Conservation (phyloP, 1,140 invertebrate species). For the Philotrypesis tridentata region DNA sequence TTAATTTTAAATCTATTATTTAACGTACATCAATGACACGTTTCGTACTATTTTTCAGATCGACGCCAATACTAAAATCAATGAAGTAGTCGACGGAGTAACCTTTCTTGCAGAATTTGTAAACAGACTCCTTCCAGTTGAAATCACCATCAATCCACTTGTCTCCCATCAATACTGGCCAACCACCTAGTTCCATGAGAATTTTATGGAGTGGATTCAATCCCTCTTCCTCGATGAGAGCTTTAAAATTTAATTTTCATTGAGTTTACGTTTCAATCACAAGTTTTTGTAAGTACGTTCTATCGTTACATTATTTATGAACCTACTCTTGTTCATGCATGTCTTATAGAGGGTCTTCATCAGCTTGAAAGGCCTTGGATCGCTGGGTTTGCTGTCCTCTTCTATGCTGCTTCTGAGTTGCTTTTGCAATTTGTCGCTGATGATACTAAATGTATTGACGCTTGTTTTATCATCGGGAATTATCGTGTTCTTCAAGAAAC, state of each 20-base stretch:
- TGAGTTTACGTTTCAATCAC: not conserved
- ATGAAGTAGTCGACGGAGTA: slow-evolving; percentile 94
- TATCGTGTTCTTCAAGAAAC: slow-evolving; percentile 68
- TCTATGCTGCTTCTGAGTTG: slow-evolving; percentile 85
- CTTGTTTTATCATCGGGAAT: slow-evolving; percentile 85
- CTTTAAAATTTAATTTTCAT: slow-evolving; percentile 62
- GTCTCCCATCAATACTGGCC: slow-evolving; percentile 89
- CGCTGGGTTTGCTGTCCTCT: slow-evolving; percentile 77
- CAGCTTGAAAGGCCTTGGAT: slow-evolving; percentile 82
- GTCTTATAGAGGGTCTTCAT: slow-evolving; percentile 85
- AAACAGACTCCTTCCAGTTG: slow-evolving; percentile 88
- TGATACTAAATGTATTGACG: slow-evolving; percentile 85
- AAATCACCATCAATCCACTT: slow-evolving; percentile 83
- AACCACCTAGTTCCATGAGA: slow-evolving; percentile 87
- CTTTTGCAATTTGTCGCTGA: slow-evolving; percentile 85
- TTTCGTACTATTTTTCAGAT: slow-evolving; percentile 92
- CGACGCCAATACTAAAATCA: slow-evolving; percentile 92
- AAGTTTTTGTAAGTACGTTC: slow-evolving; percentile 27
- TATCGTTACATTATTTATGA: not conserved
- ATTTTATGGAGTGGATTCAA: slow-evolving; percentile 81
- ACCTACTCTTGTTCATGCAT: slow-evolving; percentile 89
- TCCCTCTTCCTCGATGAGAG: slow-evolving; percentile 83
- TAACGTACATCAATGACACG: slow-evolving; percentile 89
- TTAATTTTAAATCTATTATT: not conserved
- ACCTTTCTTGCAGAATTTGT: slow-evolving; percentile 84